These are phyloP conservation scores for Drosophila arawakana DNA, from an alignment of 1,140 invertebrate species.

Conservation along the genomic window DNA sequence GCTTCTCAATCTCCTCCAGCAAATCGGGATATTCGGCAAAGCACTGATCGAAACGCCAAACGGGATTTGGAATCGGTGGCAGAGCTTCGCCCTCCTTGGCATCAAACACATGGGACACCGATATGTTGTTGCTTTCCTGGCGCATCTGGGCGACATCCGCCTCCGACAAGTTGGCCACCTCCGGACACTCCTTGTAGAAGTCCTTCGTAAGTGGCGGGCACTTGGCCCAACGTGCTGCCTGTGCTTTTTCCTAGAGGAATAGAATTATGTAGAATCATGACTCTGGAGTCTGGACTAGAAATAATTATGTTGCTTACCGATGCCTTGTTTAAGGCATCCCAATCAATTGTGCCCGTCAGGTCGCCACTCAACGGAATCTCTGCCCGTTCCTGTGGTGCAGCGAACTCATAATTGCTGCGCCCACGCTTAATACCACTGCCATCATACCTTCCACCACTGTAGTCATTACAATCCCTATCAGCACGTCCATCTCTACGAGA, in stretches of 20 bases:
- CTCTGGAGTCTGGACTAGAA: background rate
- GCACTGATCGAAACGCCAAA: conserved; percentile 93
- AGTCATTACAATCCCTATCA: conserved; percentile 12
- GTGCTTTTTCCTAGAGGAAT: conserved; percentile 85
- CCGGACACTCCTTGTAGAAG: conserved; percentile 93
- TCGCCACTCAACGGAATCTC: conserved; percentile 25
- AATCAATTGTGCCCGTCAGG: conserved; percentile 66
- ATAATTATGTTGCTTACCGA: conserved; percentile 47
- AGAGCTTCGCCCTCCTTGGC: conserved; percentile 75
- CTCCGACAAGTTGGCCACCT: conserved; percentile 88
- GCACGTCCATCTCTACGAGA: background rate
- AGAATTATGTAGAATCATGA: background rate
- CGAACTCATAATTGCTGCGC: conserved; percentile 38
- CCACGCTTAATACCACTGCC: background rate
- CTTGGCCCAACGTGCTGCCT: conserved; percentile 87
- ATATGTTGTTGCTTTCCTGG: conserved; percentile 89
- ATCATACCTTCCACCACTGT: conserved; percentile 1
- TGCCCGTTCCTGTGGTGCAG: background rate
- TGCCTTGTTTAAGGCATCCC: conserved; percentile 57
- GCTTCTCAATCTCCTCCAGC: conserved; percentile 90
- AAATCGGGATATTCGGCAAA: conserved; percentile 94
- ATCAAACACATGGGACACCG: conserved; percentile 86
- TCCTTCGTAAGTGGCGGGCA: conserved; percentile 90
- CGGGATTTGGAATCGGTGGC: conserved; percentile 91
- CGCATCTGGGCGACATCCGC: conserved; percentile 88